Base-by-base conservation (phyloP, 1,140 invertebrate genomes). In the Drosophila micromelanica region DNA sequence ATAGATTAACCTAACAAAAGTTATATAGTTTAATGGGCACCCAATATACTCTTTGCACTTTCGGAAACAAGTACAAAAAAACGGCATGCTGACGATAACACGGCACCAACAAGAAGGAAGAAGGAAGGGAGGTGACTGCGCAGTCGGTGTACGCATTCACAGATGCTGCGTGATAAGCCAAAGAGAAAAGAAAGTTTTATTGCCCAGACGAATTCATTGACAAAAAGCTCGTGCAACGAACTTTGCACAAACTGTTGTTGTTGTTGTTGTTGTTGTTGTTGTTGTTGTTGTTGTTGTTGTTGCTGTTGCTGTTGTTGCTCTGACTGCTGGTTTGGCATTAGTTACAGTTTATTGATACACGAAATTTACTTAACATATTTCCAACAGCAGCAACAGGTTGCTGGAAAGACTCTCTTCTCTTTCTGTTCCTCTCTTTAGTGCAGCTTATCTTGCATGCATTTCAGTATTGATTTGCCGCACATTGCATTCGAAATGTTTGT, bases 351-450 rank as follows among this genome's bases (percentile, higher is more conserved):
- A 86, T 71, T 81, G 81, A 80, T 86, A 86, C 73, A 76, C 78
- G 48, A 87, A 76, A 81, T 78, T 78, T 75, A 87, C 84, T 86
- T 87, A 78, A 86, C 82, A 87, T 82, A 90, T 87, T 89, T 89
- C 67, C 63, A 68, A 61, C 63, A 62, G 65, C 67, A 76, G 65
- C 74, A 86, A 86, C 82, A 86, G 84, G 79, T 89, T 87, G 81
- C 73, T n/a, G 5, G 23, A 5, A 20, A 6, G 5, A 56, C 74
- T 38, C 40, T 64, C 65, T 60, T 67, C 67, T 70, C 12, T 17
- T 17, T 38, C 11, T 43, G 30, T 27, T 38, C 27, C 5, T 27
- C 27, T 27, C 40, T 38, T 42, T 17, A 23, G 20, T 80, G 27
- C 45, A 69, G 48, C 42, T 64, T 75, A 27, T 23, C 30, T 57